Base-by-base conservation (phyloP, 2,888 invertebrate species). In the Holacanthella duospinosa region DNA sequence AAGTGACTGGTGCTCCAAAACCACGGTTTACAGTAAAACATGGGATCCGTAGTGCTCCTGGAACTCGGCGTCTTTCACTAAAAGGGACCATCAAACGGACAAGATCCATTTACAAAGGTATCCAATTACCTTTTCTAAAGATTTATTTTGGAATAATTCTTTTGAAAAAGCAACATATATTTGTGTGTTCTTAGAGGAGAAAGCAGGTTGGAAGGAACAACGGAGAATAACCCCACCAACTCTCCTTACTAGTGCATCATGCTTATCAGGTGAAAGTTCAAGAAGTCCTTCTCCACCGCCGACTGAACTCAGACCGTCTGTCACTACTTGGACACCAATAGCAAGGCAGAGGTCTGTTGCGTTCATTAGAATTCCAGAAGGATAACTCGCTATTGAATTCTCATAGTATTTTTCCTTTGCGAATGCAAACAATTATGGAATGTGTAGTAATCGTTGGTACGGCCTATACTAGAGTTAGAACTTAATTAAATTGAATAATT, bases 1-100 rank as follows among this genome's bases (percentile, higher is more conserved):
- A 68, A 59, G 61, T 69, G n/a, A 61, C 70, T 2, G 12, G 64
- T 9, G 61, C 66, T 12, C 61, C 70, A 6, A 63, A 65, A 61
- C 60, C 63, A 16, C 67, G 64, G 25, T 29, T 60, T 36, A 67
- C 63, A n/a, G 55, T 58, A 1, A 65, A 60, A 43, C 59, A 63
- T 12, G 64, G 64, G 43, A 70, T 68, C 48, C 21, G 64, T 1
- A 68, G 43, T 56, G 55, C 64, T n/a, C 66, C 66, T 19, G 36
- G 36, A 12, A 4, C 21, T 4, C 58, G 71, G 29, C 84, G 86
- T 74, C 87, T 92, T 86, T 92, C 91, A 0, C 88, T 94, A 25
- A 86, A 87, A 74, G 95, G 95, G 60, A 93, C 94, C 53, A 93
- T 95, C 65, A 89, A 90, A 78, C 89, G 94, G 76, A 94, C 94